phyloP scores from a whole-genome alignment of 1,140 invertebrate species.

The Archegozetes longisetosus region DNA sequence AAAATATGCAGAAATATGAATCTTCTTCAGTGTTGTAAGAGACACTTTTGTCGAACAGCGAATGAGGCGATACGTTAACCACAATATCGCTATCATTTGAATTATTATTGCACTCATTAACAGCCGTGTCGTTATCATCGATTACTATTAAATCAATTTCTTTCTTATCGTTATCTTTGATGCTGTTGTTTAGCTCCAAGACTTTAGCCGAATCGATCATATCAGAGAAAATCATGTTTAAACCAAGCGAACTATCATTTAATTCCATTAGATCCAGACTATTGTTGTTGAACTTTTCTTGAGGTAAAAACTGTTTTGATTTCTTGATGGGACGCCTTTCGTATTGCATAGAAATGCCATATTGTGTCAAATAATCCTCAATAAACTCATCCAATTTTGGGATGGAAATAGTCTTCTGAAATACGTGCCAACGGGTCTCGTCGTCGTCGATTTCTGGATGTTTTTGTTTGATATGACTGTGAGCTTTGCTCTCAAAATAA shows the following conservation, averaged over 20 bases:
- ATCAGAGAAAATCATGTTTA: neutral
- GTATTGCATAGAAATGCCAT: neutral
- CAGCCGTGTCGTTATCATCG: neutral
- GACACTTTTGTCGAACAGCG: neutral
- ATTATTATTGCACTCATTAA: neutral
- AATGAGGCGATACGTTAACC: conserved; percentile 1
- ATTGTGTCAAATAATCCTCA: conserved; percentile 1
- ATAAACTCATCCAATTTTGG: conserved; percentile 10
- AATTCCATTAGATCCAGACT: neutral
- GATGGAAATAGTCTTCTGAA: conserved; percentile 9
- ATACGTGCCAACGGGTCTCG: conserved; percentile 2
- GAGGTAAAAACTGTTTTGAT: neutral
- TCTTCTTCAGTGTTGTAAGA: neutral
- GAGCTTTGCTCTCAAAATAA: conserved; percentile 12
- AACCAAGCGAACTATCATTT: neutral
- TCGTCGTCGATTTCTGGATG: conserved; percentile 7
- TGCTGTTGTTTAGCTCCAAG: neutral
- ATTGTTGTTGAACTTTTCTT: neutral
- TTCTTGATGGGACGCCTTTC: conserved; percentile 7
- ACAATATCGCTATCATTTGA: neutral
- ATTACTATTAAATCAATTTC: neutral
- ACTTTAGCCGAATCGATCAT: neutral
- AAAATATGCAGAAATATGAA: conserved; percentile 11
- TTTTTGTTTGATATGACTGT: conserved; percentile 10
- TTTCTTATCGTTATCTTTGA: neutral